Base-by-base conservation (phyloP, 2,113 vertebrate genomes). In the Paedocypris sp. region DNA sequence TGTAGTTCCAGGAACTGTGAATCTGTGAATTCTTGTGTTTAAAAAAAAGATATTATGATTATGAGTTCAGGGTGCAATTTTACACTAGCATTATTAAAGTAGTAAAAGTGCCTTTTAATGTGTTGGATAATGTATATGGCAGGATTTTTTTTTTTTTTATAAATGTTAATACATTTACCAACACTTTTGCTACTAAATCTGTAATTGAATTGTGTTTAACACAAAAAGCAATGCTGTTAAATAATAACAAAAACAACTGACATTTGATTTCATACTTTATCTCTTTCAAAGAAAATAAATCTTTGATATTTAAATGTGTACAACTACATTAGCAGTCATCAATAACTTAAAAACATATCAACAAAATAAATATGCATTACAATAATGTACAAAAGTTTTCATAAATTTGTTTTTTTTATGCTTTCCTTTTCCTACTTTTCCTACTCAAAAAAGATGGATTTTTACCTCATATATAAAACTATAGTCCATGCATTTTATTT, bases 361-460 rank as follows among this genome's bases (percentile, higher is more conserved):
- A 78, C 64, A 79, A 85, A 85, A 85, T 86, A 87, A 85, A 87
- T 87, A 87, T 76, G 78, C 64, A 78, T 80, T 74, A 77, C 68
- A 77, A 76, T 80, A 74, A 86, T 75, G 72, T 78, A 82, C 76
- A 80, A 76, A 74, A 73, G n/a, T 49, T 61, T 57, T 32, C 25
- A 36, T 29, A 33, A 65, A 60, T 60, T 32, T 13, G 62, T 50
- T 60, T 46, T 33, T 48, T 65, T 54, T n/a, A n/a, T n/a, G 49
- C 56, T 60, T 67, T 32, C 45, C 63, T 66, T 42, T 54, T 50
- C 49, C 61, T 54, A 68, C 67, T 66, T 68, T 54, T n/a, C 71
- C 71, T 71, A 46, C 62, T 71, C 66, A 77, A 46, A 79, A 84
- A 84, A 80, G 81, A 81, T 79, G 80, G 77, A 45, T 66, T 71